Evolutionary conservation across 2,888 invertebrate genomes (phyloP).

Genomic region (Scaptomyza cyrtandrae): DNA sequence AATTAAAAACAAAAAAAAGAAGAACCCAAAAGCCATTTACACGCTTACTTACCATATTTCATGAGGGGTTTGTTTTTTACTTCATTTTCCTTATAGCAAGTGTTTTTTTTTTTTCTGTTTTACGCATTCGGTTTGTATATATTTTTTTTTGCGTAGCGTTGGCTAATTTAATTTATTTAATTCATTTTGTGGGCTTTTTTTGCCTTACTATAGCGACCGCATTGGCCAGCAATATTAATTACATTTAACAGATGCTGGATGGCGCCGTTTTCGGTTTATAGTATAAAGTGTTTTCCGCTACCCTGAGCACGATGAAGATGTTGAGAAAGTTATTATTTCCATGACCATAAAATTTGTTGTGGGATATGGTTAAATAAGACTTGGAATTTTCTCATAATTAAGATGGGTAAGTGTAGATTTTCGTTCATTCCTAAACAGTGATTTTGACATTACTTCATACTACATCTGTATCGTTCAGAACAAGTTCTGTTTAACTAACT

Average conservation of each 20-base stretch:
- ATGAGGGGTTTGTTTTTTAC: constrained; percentile 42
- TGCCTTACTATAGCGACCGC: constrained; percentile 1
- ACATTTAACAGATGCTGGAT: constrained; percentile 37
- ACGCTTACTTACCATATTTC: constrained; percentile 64
- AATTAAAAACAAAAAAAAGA: constrained; percentile 28
- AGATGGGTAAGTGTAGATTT: background rate
- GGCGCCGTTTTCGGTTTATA: background rate
- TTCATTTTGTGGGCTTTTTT: constrained; percentile 30
- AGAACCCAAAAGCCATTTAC: constrained; percentile 51
- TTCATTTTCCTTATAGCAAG: constrained; percentile 17
- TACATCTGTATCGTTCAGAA: background rate
- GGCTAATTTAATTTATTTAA: constrained; percentile 64
- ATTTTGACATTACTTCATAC: background rate
- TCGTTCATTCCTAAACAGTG: background rate
- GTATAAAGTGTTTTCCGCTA: background rate
- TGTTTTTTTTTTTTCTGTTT: constrained; percentile 29
- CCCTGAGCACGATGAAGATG: background rate
- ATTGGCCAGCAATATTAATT: constrained; percentile 43
- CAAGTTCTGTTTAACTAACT: background rate
- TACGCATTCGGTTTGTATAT: constrained; percentile 63
- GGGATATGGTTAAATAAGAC: background rate
- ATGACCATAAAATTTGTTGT: background rate
- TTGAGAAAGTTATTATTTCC: background rate
- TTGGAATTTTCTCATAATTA: background rate
- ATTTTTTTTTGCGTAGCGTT: constrained; percentile 31